Conservation (phyloP, 2,888 invertebrate genomes). For the Muscina levida region DNA sequence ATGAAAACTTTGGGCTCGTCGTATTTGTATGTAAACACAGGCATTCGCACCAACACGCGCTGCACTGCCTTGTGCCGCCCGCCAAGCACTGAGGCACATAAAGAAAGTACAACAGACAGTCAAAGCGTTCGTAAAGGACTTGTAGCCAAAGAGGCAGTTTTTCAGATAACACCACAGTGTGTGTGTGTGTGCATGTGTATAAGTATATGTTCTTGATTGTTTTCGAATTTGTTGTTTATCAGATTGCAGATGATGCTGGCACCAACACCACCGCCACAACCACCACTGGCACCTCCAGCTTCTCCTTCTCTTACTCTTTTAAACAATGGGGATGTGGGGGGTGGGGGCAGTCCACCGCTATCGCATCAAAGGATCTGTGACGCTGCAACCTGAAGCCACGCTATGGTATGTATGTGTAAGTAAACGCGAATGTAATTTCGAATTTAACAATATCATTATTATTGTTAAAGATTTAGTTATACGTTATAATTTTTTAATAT, state of each 20-base stretch:
- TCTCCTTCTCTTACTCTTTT: no score
- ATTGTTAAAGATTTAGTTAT: slow-evolving; percentile 47
- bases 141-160: slow-evolving; percentile 17
- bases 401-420: not conserved
- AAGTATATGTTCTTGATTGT: slow-evolving; percentile 2
- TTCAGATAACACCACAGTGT: not conserved
- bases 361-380: not conserved
- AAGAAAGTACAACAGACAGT: not conserved
- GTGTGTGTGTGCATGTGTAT: not conserved
- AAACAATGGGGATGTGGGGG: no score
- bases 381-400: no score
- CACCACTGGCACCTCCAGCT: no score
- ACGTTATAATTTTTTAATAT: slow-evolving; percentile 39
- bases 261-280: not conserved
- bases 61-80: not conserved
- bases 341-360: not conserved
- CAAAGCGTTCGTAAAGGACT: not conserved
- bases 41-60: not conserved
- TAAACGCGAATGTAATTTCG: not conserved
- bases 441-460: slow-evolving; percentile 36
- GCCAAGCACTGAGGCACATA: not conserved
- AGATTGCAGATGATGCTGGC: slow-evolving; percentile 39
- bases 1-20: slow-evolving; percentile 33
- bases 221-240: slow-evolving; percentile 47
- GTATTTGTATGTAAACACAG: not conserved